phyloP scores from a whole-genome alignment of 2,113 vertebrate genomes.

The Heterochromis multidens region DNA sequence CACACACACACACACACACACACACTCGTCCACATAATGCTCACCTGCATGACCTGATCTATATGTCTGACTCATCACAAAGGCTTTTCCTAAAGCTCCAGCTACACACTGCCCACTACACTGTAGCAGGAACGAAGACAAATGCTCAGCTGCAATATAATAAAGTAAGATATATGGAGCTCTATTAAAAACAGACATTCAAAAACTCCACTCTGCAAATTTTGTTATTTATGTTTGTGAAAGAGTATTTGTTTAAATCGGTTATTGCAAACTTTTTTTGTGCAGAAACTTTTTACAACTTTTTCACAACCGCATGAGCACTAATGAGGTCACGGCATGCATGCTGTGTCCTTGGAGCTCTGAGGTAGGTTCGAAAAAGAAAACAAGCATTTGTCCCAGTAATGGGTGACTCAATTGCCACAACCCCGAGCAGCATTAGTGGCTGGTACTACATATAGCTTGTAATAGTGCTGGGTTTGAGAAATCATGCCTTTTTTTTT shows the following conservation, averaged over 20 bases:
- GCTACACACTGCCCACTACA: not conserved
- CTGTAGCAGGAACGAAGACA: not conserved
- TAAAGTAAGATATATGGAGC: not conserved
- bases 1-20: not conserved
- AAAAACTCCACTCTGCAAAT: not conserved
- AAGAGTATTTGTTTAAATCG: not conserved
- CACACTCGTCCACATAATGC: not conserved
- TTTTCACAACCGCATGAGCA: not conserved
- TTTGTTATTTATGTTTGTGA: not conserved
- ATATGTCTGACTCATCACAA: not conserved
- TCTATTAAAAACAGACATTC: not conserved
- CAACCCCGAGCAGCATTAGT: constrained; percentile 3
- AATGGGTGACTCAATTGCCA: constrained; percentile 39
- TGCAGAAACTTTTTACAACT: not conserved
- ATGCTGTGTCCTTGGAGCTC: constrained; percentile 7
- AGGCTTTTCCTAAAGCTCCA: constrained; percentile 6
- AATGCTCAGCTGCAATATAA: not conserved
- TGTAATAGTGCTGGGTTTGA: not conserved
- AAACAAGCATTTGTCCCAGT: constrained; percentile 7
- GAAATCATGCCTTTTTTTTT: not conserved
- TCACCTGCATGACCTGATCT: not conserved
- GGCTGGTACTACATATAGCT: not conserved
- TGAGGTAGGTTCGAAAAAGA: not conserved
- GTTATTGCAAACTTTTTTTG: not conserved
- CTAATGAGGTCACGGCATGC: constrained; percentile 15